Evolutionary conservation across 2,888 invertebrate species (phyloP), one percentile per base, ranked within the genome.

Genomic region (Odontocerum albicorne): DNA sequence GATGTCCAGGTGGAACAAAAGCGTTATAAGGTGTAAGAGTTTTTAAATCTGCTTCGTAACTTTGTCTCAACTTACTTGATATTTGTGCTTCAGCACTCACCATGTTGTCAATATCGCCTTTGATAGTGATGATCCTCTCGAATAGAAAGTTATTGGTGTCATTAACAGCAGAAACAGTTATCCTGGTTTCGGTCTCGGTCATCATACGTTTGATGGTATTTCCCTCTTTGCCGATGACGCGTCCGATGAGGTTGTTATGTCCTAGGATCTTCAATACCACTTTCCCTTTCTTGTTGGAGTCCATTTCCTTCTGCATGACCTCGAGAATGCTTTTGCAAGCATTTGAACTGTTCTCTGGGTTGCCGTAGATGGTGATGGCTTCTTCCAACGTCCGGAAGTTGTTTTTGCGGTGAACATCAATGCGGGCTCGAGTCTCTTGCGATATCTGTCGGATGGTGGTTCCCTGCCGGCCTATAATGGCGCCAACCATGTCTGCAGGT

Each of bases 301-400:
- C 88, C 46, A 96, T 93, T 75, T 98, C 98, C 70, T 95, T 90
- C 71, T 95, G 93, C 90, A 98, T 96, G 36, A 98, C 96, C 72
- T 96, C 95, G 62, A 98, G 78, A 68, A 98, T 97, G 73, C 93
- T 88, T 70, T 90, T 91, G 76, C 97, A 97, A n/a, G 98, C 98
- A 71, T 93, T 93, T 63, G 96, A 93, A 73, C 96, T 96, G 72
- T 96, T 97, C 70, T 97, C 97, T 7, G 96, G 96, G 70, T 93
- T 92, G 59, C 96, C 96, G 72, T 94, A 96, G 67, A 98, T 96
- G 59, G 96, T 96, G 65, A 97, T 96, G 59, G 96, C 89, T 74
- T 96, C 92, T 70, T 93, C 92, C 56, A 92, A 79, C 3, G 91
- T 90, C 44, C 92, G 92, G 36, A 92, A 90, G 62, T 77, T 76